Base-by-base conservation (phyloP, 1,140 invertebrate genomes). In the Brachionus sp. region DNA sequence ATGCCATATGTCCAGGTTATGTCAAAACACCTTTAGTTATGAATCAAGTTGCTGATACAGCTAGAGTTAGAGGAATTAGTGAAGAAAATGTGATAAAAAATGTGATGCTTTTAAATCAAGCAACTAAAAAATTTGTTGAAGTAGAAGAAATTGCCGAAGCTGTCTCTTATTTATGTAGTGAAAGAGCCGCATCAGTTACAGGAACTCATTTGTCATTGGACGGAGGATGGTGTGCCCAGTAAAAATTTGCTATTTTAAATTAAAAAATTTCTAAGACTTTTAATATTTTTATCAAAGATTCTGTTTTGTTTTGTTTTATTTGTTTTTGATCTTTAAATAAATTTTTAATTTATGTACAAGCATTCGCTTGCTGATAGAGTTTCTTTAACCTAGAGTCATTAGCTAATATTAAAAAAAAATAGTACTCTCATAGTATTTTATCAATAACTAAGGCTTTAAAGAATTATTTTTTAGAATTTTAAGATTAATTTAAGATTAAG, bases 1-100 rank as follows among this genome's bases (percentile, higher is more conserved):
- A 88, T 84, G 86, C 86, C 3, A 85, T 89, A 16, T 88, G 87
- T 85, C 88, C 88, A 12, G 88, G 88, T 3, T 88, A 86, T 85
- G 87, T 88, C 0, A 86, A 86, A n/a, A 88, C 88, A 29, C 88
- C 88, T 37, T 46, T 86, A 13, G 84, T 86, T 0, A 57, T 85
- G 39, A 85, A 85, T 77, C 86, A 86, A 82, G 85, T 86, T 39
- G 77, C 53, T 53, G 84, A 85, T 29, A 84, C 77, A 16, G 78
- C 84, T 9, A 82, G 68, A 83, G 87, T 87, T 84, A 84, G 86
- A 85, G 73, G 64, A 10, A 23, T 83, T 16, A 50, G 42, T 39
- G 82, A 83, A 62, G 42, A 70, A 25, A 44, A 83, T 33, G 82
- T 83, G 1, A 64, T 83, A 13, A 50, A 57, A 35, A 50, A 70